These are phyloP conservation scores for Drosophila austrosaltans DNA, from an alignment of 2,888 invertebrate species.

Conservation along the genomic window DNA sequence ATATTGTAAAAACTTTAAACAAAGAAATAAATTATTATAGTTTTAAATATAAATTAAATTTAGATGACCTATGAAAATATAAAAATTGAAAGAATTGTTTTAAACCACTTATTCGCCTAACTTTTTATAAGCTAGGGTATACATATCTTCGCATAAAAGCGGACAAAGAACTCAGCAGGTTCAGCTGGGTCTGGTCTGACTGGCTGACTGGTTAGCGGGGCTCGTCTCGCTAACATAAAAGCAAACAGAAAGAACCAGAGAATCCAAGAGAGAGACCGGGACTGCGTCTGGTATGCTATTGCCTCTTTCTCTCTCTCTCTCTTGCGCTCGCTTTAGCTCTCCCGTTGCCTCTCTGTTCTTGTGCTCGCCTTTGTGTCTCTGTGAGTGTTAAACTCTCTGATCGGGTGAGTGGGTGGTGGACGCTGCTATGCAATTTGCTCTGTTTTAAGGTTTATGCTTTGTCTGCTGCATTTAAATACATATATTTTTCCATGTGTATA, in stretches of 20 bases:
- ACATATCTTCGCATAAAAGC: not conserved
- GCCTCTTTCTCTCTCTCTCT: conserved; percentile 3
- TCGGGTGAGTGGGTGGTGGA: conserved; percentile 12
- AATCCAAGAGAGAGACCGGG: conserved; percentile 34
- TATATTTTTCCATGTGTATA: not conserved
- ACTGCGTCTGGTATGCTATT: not conserved
- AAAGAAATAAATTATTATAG: too few relatives aligned
- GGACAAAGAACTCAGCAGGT: conserved; percentile 1
- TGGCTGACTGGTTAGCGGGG: conserved; percentile 6
- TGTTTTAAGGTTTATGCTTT: conserved; percentile 5
- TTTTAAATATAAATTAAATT: too few relatives aligned
- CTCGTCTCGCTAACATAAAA: conserved; percentile 51
- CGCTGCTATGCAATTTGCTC: conserved; percentile 14
- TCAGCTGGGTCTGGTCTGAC: conserved; percentile 7
- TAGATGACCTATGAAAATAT: too few relatives aligned
- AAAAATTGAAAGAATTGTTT: too few relatives aligned
- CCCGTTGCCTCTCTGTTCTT: not conserved
- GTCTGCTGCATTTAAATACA: conserved; percentile 10
- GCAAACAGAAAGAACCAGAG: conserved; percentile 50
- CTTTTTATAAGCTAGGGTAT: not conserved
- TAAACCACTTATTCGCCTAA: too few relatives aligned
- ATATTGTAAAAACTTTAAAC: too few relatives aligned
- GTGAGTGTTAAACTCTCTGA: conserved; percentile 5
- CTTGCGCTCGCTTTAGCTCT: not conserved
- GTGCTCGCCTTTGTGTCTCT: conserved; percentile 23